Conservation (phyloP, 2,797 vertebrate species). For the Rhinatrema bivittatum region DNA sequence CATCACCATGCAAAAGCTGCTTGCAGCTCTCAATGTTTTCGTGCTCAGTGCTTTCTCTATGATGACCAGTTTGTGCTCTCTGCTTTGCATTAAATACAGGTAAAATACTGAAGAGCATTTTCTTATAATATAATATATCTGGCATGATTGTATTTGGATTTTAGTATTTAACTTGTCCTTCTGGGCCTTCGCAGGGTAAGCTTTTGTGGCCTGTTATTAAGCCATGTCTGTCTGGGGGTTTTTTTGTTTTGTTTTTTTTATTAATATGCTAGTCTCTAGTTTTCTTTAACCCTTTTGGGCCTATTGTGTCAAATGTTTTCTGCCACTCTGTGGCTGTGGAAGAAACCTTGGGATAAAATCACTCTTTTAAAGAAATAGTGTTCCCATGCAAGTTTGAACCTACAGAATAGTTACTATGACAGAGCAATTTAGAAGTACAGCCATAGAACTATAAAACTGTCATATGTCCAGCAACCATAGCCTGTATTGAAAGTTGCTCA, state of each 20-base stretch:
- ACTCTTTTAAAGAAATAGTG: no score
- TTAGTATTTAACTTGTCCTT: constrained; percentile 14
- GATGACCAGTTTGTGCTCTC: constrained; percentile 91
- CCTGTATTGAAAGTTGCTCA: no score
- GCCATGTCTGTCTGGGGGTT: constrained; percentile 8
- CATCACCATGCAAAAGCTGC: constrained; percentile 63
- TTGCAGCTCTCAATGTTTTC: constrained; percentile 49
- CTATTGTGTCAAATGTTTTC: no score
- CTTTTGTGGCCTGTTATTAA: constrained; percentile 12
- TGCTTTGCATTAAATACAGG: constrained; percentile 97
- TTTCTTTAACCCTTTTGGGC: no score
- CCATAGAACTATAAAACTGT: no score
- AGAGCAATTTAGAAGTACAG: no score
- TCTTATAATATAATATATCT: background rate
- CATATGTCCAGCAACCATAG: no score
- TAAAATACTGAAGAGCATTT: constrained; percentile 48
- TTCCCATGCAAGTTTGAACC: no score
- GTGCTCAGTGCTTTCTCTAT: constrained; percentile 57
- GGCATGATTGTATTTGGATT: background rate
- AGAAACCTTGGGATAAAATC: no score
- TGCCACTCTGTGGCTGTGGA: no score
- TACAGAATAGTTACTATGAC: no score
- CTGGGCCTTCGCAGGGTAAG: constrained; percentile 17
- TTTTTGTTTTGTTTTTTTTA: constrained; percentile 9
- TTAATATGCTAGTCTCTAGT: no score